Base-by-base conservation (phyloP, 2,888 invertebrate species). In the Polymixis flavicincta region DNA sequence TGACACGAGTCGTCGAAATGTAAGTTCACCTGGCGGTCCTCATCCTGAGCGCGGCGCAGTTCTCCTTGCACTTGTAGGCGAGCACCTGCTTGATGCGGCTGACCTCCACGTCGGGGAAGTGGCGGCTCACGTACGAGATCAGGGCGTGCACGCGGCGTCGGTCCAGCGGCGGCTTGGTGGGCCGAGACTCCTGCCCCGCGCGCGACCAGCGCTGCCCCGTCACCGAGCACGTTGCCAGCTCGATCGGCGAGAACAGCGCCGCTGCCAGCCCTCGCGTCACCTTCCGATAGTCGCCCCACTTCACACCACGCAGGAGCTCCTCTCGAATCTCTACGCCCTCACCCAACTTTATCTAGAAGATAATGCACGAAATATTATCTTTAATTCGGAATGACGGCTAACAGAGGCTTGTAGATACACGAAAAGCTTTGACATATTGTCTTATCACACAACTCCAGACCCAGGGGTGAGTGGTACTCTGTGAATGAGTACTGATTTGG, bases 61-160 rank as follows among this genome's bases (percentile, higher is more conserved):
- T 98, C 93, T 98, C 98, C 95, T 98, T 98, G 94, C 98, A 98
- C 94, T 98, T 98, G 94, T 98, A 98, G 45, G 98, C 98, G 87
- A 98, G 95, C 87, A 98, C 98, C 94, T 98, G 98, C 93, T 98
- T 98, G 92, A 98, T 98, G 90, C 98, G 96, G 95, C 97, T 97
- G 90, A 98, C 97, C 94, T 98, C 98, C 37, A 98, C 97, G 91
- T 97, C 97, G 54, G 98, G 98, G 96, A 98, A 98, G 91, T 97
- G 97, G 67, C 97, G 97, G 91, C 97, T 97, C 88, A 98, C 98
- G 95, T 98, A 98, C 67, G 97, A 97, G 93, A 98, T 98, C 92
- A 98, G 97, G 67, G 98, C 98, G 95, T 98, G 98, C 45, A 98
- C 98, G 92, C 98, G 97, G 91, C 97, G 97, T 66, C 97, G 96